phyloP scores from a whole-genome alignment of 2,113 vertebrate species.

The Ceuthmochares aereus region DNA sequence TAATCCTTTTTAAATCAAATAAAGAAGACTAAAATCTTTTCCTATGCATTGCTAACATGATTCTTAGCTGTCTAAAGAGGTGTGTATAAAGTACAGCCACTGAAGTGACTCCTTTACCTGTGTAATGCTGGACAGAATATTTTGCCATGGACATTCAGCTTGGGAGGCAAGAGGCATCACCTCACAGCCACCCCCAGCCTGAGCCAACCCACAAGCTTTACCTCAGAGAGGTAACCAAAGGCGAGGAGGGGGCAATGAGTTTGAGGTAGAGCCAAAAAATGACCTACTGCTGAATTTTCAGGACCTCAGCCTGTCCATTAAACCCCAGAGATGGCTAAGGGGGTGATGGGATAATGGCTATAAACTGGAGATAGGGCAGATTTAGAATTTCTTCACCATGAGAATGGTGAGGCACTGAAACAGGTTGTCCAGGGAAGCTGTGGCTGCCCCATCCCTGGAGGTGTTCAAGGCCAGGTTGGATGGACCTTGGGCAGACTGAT shows the following conservation, averaged over 20 bases:
- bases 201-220: too few species aligned
- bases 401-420: too few species aligned
- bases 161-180: too few species aligned
- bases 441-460: too few species aligned
- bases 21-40: neutral
- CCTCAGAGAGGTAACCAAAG: too few species aligned
- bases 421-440: too few species aligned
- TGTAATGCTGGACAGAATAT: neutral
- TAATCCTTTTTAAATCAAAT: neutral
- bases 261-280: neutral
- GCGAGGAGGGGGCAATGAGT: fast-evolving
- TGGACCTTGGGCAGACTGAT: too few species aligned
- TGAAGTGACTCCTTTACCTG: neutral
- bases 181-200: too few species aligned
- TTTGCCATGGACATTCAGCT: fast-evolving
- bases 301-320: neutral
- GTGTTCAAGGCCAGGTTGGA: too few species aligned
- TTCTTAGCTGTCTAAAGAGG: neutral
- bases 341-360: neutral
- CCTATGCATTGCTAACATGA: neutral
- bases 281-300: neutral
- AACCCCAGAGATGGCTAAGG: neutral
- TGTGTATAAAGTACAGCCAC: neutral
- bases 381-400: too few species aligned
- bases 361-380: too few species aligned